A percentile compares a stretch with the other conserved stretches of the same genome.
Conservation (phyloP, 2,113 vertebrate genomes). For the cat (Felis catus) region DNA sequence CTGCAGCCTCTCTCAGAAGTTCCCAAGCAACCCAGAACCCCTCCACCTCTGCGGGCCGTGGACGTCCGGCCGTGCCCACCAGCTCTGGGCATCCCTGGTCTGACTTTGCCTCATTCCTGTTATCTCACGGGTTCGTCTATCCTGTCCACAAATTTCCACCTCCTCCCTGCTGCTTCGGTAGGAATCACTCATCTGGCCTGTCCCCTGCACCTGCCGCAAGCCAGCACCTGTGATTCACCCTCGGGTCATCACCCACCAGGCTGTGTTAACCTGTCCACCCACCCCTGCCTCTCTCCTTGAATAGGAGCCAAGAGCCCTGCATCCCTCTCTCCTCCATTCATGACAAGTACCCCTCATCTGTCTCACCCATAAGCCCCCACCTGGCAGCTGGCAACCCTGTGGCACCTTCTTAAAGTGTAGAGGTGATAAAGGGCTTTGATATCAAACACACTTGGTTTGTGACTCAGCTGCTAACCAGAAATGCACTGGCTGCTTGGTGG, state of each 20-base stretch:
- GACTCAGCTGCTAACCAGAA: neutral
- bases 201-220: neutral
- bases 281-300: neutral
- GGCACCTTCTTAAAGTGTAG: neutral
- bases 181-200: neutral
- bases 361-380: neutral
- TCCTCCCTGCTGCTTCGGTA: neutral
- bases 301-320: neutral
- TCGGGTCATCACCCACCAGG: neutral
- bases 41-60: neutral
- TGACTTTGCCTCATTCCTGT: neutral
- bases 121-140: neutral
- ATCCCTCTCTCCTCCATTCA: neutral
- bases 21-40: neutral
- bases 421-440: neutral
- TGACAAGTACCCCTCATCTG: neutral
- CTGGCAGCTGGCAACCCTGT: neutral
- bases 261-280: neutral
- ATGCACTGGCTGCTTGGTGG: neutral
- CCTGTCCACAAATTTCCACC: neutral
- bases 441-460: neutral
- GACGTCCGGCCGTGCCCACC: neutral
- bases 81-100: neutral
- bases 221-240: slow-evolving; percentile 4
- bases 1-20: neutral